Evolutionary conservation across 2,797 vertebrate species (phyloP).

Genomic region (Darevskia nairensis): DNA sequence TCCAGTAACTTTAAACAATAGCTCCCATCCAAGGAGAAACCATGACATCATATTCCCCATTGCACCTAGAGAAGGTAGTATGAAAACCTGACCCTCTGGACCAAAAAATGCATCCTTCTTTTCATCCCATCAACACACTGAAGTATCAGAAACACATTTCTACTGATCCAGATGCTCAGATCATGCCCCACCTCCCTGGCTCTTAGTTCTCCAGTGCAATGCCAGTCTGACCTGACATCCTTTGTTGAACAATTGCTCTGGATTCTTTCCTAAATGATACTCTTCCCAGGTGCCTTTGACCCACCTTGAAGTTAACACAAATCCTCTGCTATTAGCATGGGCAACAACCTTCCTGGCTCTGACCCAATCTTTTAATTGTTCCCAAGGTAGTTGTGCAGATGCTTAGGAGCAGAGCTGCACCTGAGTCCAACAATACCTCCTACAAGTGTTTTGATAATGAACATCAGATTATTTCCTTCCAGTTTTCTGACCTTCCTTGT

Average conservation of each 20-base stretch:
- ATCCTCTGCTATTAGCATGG: conserved; percentile 4
- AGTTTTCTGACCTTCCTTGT: neutral
- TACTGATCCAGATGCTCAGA: neutral
- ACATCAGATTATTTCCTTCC: neutral
- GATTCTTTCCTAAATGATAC: neutral
- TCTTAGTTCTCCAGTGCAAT: neutral
- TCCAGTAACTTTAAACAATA: neutral
- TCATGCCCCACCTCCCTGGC: neutral
- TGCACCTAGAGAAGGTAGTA: neutral
- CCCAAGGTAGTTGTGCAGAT: conserved; percentile 1
- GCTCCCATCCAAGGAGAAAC: neutral
- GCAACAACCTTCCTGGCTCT: neutral
- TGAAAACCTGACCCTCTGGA: neutral
- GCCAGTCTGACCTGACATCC: neutral
- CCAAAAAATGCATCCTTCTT: neutral
- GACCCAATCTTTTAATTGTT: conserved; percentile 9
- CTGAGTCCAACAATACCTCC: neutral
- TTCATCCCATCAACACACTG: neutral
- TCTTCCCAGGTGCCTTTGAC: neutral
- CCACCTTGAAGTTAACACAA: neutral
- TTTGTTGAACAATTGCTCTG: neutral
- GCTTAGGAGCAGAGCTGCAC: neutral
- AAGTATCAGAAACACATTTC: neutral
- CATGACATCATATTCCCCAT: neutral
- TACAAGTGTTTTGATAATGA: neutral